phyloP scores from a whole-genome alignment of 2,888 invertebrate species.

The Agrotis exclamationis region DNA sequence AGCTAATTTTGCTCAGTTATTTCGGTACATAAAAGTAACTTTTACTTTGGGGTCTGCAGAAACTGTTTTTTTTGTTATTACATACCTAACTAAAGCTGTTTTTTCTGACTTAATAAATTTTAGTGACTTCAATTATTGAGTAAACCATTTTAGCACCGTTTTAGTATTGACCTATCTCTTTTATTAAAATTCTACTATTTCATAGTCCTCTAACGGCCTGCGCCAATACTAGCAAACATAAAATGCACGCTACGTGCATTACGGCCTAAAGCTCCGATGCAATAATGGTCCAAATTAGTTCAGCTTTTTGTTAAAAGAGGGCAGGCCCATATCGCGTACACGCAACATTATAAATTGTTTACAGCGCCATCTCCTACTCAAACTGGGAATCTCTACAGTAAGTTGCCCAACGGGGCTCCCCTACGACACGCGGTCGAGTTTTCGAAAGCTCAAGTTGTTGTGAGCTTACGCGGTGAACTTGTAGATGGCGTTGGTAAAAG shows the following conservation, averaged over 20 bases:
- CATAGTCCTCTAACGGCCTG: too few relatives aligned
- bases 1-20: constrained; percentile 34
- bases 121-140: too few relatives aligned
- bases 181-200: background rate
- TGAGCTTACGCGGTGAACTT: constrained; percentile 1
- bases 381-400: background rate
- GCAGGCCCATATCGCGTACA: constrained; percentile 13
- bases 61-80: background rate
- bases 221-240: background rate
- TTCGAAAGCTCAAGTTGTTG: constrained; percentile 11
- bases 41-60: background rate
- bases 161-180: background rate
- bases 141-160: too few relatives aligned
- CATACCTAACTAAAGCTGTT: too few relatives aligned
- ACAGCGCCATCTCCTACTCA: constrained; percentile 38
- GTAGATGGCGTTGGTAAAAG: constrained; percentile 46
- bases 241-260: background rate
- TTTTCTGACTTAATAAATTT: too few relatives aligned
- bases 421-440: background rate
- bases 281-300: background rate
- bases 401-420: background rate
- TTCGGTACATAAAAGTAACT: constrained; percentile 2
- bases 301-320: constrained; percentile 15
- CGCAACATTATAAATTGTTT: constrained; percentile 4
- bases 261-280: accelerated